Evolutionary conservation across 2,888 invertebrate species (phyloP).

Genomic region (Drosophila nigricruria): DNA sequence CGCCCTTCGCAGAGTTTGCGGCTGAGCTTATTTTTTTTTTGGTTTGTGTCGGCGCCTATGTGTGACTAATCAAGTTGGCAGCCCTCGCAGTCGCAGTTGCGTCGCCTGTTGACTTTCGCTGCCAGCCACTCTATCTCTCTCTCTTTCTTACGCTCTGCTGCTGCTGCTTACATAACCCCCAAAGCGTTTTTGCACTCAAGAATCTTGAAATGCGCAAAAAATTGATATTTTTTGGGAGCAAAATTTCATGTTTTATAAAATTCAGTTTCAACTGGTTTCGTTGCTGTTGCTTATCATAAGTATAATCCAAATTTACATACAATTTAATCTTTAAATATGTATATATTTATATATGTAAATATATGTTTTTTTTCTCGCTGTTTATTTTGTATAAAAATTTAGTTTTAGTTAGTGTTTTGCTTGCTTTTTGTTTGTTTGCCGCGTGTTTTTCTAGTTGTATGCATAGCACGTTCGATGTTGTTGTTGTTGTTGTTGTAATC

Average conservation of each 20-base stretch:
- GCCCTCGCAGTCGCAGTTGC: slow-evolving; percentile 44
- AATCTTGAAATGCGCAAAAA: slow-evolving; percentile 50
- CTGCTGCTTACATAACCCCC: slow-evolving; percentile 46
- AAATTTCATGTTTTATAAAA: slow-evolving; percentile 33
- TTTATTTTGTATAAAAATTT: slow-evolving; percentile 13
- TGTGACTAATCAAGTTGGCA: slow-evolving; percentile 69
- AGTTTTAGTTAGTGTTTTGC: slow-evolving; percentile 38
- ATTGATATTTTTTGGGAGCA: slow-evolving; percentile 24
- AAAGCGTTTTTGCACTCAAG: slow-evolving; percentile 43
- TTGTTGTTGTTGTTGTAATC: slow-evolving; percentile 33
- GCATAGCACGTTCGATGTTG: slow-evolving; percentile 39
- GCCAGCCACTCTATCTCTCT: slow-evolving; percentile 19
- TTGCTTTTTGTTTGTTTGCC: slow-evolving; percentile 44
- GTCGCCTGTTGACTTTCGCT: slow-evolving; percentile 60
- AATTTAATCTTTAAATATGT: slow-evolving; percentile 26
- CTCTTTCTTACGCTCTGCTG: not conserved
- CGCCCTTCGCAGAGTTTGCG: slow-evolving; percentile 61
- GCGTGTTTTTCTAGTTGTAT: slow-evolving; percentile 69
- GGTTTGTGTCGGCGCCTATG: slow-evolving; percentile 42
- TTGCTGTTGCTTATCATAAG: slow-evolving; percentile 27
- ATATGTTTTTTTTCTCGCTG: slow-evolving; percentile 36
- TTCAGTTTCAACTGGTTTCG: slow-evolving; percentile 50
- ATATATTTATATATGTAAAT: slow-evolving; percentile 23
- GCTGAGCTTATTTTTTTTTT: slow-evolving; percentile 32
- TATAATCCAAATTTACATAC: slow-evolving; percentile 39